Base-by-base conservation (phyloP, 2,888 invertebrate genomes). In the Tetanocera ferruginea region DNA sequence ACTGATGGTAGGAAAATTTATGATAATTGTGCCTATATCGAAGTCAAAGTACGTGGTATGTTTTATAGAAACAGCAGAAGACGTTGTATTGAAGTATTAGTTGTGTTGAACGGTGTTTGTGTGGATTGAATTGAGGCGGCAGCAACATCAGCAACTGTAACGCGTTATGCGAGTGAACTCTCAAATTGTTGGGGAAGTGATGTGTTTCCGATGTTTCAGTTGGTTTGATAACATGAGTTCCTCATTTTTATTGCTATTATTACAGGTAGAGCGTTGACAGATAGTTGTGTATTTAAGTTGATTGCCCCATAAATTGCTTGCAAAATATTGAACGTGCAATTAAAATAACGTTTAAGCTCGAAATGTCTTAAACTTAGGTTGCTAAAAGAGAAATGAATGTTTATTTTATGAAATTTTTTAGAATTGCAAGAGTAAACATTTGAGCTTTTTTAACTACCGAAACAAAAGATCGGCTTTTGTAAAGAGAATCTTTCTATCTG, bases 1-100 rank as follows among this genome's bases (percentile, higher is more conserved):
- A 34, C 67, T 66, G 75, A 67, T 75, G 67, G 75, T 37, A 67
- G 75, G 31, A 67, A 75, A 75, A 75, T 75, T 75, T 75, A 67
- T 67, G 75, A 75, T 75, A 75, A 75, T 75, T 75, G 75, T 55
- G 14, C 25, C 8, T 37, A 19, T 37, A 67, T 67, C 67, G 67
- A 66, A 75, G 75, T 67, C 67, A 52, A 17, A n/a, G 28, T 43
- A 17, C n/a, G 23, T 51, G 25, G 49, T 11, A 11, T 17, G 69
- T 5, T 11, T 57, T 37, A 28, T 19, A 23, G 72, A 23, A 43
- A 6, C 34, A 17, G 52, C 28, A 72, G 17, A n/a, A 17, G 28
- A 17, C 8, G 71, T 19, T n/a, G 52, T 14, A n/a, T n/a, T 2
- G 14, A 25, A 31, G 70, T 31, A n/a, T n/a, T n/a, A 70, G 55